Base-by-base conservation (phyloP, 1,140 invertebrate species). In the Belonocnema kinseyi region DNA sequence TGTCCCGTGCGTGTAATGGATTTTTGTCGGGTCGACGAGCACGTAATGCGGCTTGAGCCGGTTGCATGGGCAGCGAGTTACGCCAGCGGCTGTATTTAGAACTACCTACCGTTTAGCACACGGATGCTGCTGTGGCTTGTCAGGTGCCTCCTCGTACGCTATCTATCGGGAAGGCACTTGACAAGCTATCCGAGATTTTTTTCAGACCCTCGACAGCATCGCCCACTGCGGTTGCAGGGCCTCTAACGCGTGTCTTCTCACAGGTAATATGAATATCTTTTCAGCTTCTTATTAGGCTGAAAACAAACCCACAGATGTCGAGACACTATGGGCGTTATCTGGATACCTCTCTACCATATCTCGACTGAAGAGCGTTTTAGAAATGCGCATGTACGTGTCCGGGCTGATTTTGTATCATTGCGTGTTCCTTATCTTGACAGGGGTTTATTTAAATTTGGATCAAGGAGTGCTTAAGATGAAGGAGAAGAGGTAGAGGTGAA, bases 21-120 rank as follows among this genome's bases (percentile, higher is more conserved):
- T 82, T 83, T 83, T 84, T 82, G 76, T 73, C 75, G 71, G 74
- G 74, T 77, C 72, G 50, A 71, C 78, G 72, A 70, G 66, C 71
- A 50, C 82, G 76, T 77, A 74, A 73, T 54, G 54, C 46, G 50
- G 70, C 52, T 46, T 46, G 10, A 10, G 66, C 56, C 73, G 80
- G 76, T 82, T 83, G 74, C 76, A 80, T 82, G 26, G 80, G 33
- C 19, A 58, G 66, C 75, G 26, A 61, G 66, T 76, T 72, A 53
- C 54, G 75, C 72, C 75, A 76, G 70, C 75, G 40, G 70, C 70
- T 72, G 70, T 19, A 46, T 76, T 72, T 71, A 51, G 53, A 76
- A 76, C 50, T 66, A 52, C 50, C 61, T 52, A 53, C 21, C 51
- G 61, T 76, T 76, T 76, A 76, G 46, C 61, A 54, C 53, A 66